These are phyloP conservation scores for Akabosia matsudoensis DNA, from an alignment of 1,140 invertebrate species.

Conservation along the genomic window DNA sequence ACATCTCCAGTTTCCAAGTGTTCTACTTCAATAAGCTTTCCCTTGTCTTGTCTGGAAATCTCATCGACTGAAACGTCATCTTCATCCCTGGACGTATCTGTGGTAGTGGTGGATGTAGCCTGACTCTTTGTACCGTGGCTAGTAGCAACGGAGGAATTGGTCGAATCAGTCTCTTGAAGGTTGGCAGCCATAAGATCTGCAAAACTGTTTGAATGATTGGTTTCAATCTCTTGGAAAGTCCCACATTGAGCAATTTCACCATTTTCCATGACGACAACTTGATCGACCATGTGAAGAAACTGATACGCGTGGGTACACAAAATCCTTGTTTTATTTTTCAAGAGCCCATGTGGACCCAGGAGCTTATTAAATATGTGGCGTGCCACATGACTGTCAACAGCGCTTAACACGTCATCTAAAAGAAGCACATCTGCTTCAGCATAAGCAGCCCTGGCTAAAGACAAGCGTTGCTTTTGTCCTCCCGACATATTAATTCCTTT, in stretches of 20 bases:
- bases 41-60: constrained; percentile 33
- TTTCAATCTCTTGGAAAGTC: constrained; percentile 73
- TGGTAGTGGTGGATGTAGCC: not conserved
- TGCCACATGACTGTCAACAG: constrained; percentile 77
- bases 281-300: constrained; percentile 79
- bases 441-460: constrained; percentile 57
- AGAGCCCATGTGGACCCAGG: constrained; percentile 59
- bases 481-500: constrained; percentile 52
- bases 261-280: constrained; percentile 78
- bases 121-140: not conserved
- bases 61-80: constrained; percentile 7
- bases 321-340: constrained; percentile 62
- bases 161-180: constrained; percentile 53
- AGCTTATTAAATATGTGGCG: constrained; percentile 69
- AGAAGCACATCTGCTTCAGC: constrained; percentile 70
- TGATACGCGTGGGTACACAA: constrained; percentile 86
- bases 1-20: constrained; percentile 55
- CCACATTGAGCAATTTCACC: constrained; percentile 78
- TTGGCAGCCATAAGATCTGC: constrained; percentile 69
- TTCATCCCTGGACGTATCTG: not conserved
- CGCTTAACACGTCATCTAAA: constrained; percentile 76
- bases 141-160: too few relatives aligned
- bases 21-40: constrained; percentile 54
- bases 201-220: constrained; percentile 60
- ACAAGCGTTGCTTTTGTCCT: not conserved